Conservation (phyloP, 2,888 invertebrate genomes). For the Drosophila niveifrons region DNA sequence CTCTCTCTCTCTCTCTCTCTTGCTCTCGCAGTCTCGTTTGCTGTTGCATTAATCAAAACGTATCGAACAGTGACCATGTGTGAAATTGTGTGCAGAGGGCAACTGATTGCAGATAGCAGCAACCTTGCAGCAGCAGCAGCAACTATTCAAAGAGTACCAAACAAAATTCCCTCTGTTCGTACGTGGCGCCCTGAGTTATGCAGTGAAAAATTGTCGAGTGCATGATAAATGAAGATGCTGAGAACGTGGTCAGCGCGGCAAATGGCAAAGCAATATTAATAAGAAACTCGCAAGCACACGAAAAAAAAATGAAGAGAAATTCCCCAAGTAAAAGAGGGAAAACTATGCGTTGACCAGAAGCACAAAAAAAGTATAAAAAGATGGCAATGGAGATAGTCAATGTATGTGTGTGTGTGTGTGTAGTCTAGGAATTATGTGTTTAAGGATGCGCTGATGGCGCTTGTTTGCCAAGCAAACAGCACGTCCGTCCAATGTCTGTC, state of each 20-base stretch:
- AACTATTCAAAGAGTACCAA: neutral
- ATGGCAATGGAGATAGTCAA: neutral
- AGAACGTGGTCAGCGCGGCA: conserved; percentile 70
- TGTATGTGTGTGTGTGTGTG: conserved; percentile 7
- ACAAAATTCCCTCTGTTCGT: conserved; percentile 23
- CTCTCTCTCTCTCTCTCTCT: neutral
- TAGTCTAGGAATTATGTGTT: conserved; percentile 59
- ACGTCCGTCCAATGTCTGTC: conserved; percentile 37
- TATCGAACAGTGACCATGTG: conserved; percentile 72
- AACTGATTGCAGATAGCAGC: conserved; percentile 69
- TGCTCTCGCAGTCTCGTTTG: neutral
- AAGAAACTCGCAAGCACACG: conserved; percentile 16
- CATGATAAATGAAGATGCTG: conserved; percentile 68
- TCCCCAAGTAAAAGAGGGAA: conserved; percentile 26
- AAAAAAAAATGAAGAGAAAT: conserved; percentile 1
- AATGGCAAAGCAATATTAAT: conserved; percentile 62
- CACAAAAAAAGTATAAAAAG: conserved; percentile 14
- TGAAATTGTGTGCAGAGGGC: conserved; percentile 66
- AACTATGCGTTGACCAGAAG: conserved; percentile 7
- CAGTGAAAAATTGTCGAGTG: conserved; percentile 73
- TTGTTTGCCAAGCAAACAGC: conserved; percentile 71
- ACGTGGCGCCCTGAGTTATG: conserved; percentile 75
- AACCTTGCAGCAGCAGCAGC: conserved; percentile 1
- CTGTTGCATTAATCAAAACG: conserved; percentile 73
- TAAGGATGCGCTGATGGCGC: conserved; percentile 65